A percentile compares a stretch with the other conserved stretches of the same genome.
phyloP scores from a whole-genome alignment of 2,888 invertebrate species.

The Orthonevra nobilis region DNA sequence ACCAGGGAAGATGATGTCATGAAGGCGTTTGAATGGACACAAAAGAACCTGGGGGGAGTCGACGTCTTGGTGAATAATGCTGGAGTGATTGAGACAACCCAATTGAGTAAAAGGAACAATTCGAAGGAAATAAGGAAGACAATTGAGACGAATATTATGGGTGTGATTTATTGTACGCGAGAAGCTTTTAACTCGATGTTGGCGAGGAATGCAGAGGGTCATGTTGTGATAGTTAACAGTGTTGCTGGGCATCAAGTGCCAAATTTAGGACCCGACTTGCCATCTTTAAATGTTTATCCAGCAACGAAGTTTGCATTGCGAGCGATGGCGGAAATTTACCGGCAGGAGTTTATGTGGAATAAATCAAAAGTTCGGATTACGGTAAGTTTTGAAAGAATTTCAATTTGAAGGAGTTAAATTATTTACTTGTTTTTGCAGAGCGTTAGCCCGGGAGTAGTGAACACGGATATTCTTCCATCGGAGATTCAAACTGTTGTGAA shows the following conservation, averaged over 20 bases:
- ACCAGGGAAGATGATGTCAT: slow-evolving; percentile 82
- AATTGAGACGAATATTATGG: slow-evolving; percentile 81
- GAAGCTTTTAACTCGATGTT: slow-evolving; percentile 81
- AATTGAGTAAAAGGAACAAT: slow-evolving; percentile 73
- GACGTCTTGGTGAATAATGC: slow-evolving; percentile 84
- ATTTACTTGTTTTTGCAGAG: slow-evolving; percentile 71
- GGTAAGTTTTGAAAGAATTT: too few relatives aligned
- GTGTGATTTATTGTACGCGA: slow-evolving; percentile 80
- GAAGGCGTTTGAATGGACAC: slow-evolving; percentile 81
- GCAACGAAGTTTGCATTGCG: slow-evolving; percentile 79
- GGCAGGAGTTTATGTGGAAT: slow-evolving; percentile 78
- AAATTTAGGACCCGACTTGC: slow-evolving; percentile 75
- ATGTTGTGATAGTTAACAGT: slow-evolving; percentile 81
- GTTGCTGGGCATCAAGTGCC: slow-evolving; percentile 78
- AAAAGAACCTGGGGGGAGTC: slow-evolving; percentile 81
- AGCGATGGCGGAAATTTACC: slow-evolving; percentile 79
- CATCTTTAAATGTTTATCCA: slow-evolving; percentile 79
- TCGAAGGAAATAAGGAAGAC: slow-evolving; percentile 76
- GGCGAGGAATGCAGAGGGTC: slow-evolving; percentile 79
- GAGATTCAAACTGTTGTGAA: slow-evolving; percentile 75
- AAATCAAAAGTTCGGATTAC: slow-evolving; percentile 78
- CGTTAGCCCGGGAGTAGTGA: slow-evolving; percentile 77
- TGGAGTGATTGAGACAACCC: slow-evolving; percentile 79
- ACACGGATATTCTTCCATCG: slow-evolving; percentile 77
- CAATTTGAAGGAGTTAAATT: not conserved